Evolutionary conservation across 2,113 vertebrate genomes (phyloP).

Genomic region (Odocoileus virginianus): DNA sequence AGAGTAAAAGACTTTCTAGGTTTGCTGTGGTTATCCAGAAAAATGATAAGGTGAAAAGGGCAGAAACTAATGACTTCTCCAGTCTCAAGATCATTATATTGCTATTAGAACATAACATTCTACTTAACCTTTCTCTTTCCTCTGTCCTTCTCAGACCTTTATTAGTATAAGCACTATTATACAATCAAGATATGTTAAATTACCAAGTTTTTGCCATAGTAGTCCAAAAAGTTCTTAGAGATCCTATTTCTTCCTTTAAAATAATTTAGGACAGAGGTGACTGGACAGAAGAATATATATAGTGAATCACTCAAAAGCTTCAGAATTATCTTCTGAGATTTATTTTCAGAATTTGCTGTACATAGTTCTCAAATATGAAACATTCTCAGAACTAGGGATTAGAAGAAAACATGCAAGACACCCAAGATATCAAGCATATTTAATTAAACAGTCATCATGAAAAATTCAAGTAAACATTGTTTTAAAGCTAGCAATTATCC

Average conservation of each 20-base stretch:
- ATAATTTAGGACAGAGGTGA: not conserved
- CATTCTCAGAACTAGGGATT: not conserved
- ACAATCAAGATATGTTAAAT: not conserved
- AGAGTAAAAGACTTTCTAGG: not conserved
- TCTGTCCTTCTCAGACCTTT: not conserved
- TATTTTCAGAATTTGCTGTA: slow-evolving; percentile 9
- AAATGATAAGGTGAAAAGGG: not conserved
- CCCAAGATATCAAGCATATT: slow-evolving; percentile 16
- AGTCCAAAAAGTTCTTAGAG: not conserved
- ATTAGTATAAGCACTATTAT: not conserved
- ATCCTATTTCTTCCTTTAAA: not conserved
- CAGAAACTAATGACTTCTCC: not conserved
- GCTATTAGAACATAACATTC: not conserved
- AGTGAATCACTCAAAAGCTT: not conserved
- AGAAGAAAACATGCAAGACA: not conserved
- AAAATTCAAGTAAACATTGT: slow-evolving; percentile 47
- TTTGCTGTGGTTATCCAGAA: not conserved
- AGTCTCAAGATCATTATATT: not conserved
- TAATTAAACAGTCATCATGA: slow-evolving; percentile 45
- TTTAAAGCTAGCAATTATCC: not conserved
- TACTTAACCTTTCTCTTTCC: not conserved
- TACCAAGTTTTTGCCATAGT: not conserved
- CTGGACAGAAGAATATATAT: not conserved
- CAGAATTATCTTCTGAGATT: not conserved
- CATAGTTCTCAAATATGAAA: not conserved